These are phyloP conservation scores for Sericinus montela DNA, from an alignment of 2,888 invertebrate species.

Conservation along the genomic window DNA sequence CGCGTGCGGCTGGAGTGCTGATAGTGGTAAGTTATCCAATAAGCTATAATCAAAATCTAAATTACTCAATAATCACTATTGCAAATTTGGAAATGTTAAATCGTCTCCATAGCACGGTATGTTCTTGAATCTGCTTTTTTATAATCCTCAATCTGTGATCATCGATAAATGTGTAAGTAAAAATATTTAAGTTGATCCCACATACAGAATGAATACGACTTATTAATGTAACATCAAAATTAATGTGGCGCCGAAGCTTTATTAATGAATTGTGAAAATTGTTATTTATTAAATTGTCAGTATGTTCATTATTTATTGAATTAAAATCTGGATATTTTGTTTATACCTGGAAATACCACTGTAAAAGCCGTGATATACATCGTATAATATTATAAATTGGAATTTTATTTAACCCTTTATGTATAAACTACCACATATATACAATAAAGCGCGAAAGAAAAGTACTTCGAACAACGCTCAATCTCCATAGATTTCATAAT, in stretches of 20 bases:
- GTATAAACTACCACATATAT: too few relatives aligned
- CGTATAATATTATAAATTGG: conserved; percentile 73
- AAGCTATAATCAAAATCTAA: conserved; percentile 75
- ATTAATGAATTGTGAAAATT: conserved; percentile 68
- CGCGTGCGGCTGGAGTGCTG: conserved; percentile 63
- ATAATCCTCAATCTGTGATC: conserved; percentile 78
- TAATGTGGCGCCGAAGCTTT: conserved; percentile 62
- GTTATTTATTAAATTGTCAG: conserved; percentile 75
- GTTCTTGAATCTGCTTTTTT: conserved; percentile 76
- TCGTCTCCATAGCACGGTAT: conserved; percentile 76
- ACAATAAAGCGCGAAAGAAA: too few relatives aligned
- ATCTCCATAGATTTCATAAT: too few relatives aligned
- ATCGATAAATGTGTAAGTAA: conserved; percentile 74
- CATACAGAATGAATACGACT: conserved; percentile 52
- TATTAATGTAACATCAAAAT: conserved; percentile 49
- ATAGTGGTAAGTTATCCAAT: conserved; percentile 72
- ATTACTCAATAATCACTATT: conserved; percentile 77
- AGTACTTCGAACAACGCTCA: too few relatives aligned
- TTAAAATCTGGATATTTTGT: conserved; percentile 74
- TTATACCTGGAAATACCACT: conserved; percentile 75
- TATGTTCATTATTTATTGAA: conserved; percentile 75
- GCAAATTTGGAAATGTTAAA: conserved; percentile 74
- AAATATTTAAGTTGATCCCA: conserved; percentile 65
- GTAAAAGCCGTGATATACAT: conserved; percentile 79
- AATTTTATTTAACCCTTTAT: conserved; percentile 61